Percentiles rank a stretch among this genome's conserved stretches.
These are phyloP conservation scores for Diaprepes abbreviatus DNA, from an alignment of 2,888 invertebrate species.

Conservation along the genomic window DNA sequence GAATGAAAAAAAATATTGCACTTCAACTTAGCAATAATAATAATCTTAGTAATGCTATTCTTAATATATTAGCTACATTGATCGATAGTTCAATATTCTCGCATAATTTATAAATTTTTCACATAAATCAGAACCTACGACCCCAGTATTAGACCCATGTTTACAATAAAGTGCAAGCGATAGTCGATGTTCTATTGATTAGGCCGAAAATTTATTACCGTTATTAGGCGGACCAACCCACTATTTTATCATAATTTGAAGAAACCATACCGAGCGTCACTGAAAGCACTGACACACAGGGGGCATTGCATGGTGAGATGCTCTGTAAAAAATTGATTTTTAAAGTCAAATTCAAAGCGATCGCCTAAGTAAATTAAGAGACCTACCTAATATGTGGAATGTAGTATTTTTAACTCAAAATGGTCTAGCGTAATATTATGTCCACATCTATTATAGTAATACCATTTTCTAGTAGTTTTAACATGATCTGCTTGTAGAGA, in stretches of 20 bases:
- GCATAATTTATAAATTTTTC: background rate
- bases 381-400: too few relatives aligned
- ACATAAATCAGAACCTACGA: constrained; percentile 9
- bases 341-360: constrained; percentile 19
- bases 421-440: too few relatives aligned
- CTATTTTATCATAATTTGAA: constrained; percentile 48
- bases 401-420: too few relatives aligned
- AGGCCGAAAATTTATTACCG: constrained; percentile 38
- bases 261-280: constrained; percentile 35
- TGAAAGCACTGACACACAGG: constrained; percentile 19
- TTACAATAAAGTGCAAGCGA: constrained; percentile 12
- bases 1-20: too few relatives aligned
- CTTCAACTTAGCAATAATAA: too few relatives aligned
- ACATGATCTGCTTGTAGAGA: too few relatives aligned
- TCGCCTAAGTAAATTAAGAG: constrained; percentile 1
- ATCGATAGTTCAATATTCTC: background rate
- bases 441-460: too few relatives aligned
- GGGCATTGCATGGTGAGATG: constrained; percentile 36
- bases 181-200: constrained; percentile 39
- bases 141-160: constrained; percentile 4
- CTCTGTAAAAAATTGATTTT: constrained; percentile 36
- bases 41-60: too few relatives aligned
- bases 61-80: too few relatives aligned
- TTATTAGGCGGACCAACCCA: constrained; percentile 42
- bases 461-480: too few relatives aligned